Base-by-base conservation (phyloP, 2,797 vertebrate species). In the Alca torda region DNA sequence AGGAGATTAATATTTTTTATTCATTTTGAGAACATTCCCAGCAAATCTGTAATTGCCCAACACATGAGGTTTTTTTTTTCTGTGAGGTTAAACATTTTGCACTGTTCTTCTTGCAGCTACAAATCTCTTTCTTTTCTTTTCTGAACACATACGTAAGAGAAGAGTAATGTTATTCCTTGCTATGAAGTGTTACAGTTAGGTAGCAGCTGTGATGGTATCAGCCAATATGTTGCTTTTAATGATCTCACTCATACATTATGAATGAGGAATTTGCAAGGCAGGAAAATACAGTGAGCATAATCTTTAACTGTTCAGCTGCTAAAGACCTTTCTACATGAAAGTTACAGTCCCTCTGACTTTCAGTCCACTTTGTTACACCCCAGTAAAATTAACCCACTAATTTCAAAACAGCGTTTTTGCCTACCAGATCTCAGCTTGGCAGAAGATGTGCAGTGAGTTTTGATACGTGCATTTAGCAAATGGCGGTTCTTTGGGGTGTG, bases 171-270 rank as follows among this genome's bases (percentile, higher is more conserved):
- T 95, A 93, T 91, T 95, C 87, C 94, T 96, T 31, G 3, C 91
- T 85, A 85, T 80, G 84, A 96, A 97, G 90, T 88, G 92, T 91
- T 95, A 89, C 81, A 87, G 94, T 94, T 94, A 93, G 93, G 94
- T 89, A 96, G 91, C 91, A 96, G 94, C 91, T 96, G 95, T 92
- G 93, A 96, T 84, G 89, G 41, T 95, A 95, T 97, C 97, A 96
- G 89, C 95, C 94, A 96, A 95, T 93, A 96, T 95, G 94, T 95
- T 96, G 90, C 89, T 95, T 97, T 95, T 97, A 97, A 95, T 95
- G 94, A 97, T 96, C 92, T 97, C 97, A 95, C 91, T 97, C 93
- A 97, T 97, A 93, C 94, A 96, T 97, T 96, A 96, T 96, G 95
- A 96, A 97, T 95, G 95, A 97, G 93, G 88, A 90, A 90, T 92